These are phyloP conservation scores for Machimus atricapillus DNA, from an alignment of 2,888 invertebrate species.

Conservation along the genomic window DNA sequence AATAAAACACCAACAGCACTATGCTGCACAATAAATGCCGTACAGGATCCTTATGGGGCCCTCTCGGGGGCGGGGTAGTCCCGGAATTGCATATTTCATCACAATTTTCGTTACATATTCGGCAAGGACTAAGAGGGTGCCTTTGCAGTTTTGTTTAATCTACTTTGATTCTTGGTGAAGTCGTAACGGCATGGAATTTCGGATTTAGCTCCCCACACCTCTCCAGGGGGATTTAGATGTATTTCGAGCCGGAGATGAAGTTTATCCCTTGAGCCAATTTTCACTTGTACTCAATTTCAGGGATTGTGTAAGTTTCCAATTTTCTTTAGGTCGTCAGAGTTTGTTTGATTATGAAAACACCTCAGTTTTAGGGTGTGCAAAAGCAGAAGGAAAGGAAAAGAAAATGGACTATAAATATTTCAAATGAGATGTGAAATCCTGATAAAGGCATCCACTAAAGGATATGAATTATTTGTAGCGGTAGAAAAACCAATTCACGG, in stretches of 20 bases:
- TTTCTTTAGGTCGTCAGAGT: neutral
- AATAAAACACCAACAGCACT: neutral
- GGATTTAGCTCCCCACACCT: neutral
- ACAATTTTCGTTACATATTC: neutral
- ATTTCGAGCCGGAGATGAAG: neutral
- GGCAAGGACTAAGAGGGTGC: neutral
- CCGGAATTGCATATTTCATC: neutral
- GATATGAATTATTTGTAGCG: neutral
- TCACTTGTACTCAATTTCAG: neutral
- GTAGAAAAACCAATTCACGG: neutral
- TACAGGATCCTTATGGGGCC: neutral
- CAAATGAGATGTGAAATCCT: neutral
- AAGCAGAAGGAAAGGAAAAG: neutral
- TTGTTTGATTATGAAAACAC: neutral
- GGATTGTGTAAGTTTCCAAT: neutral
- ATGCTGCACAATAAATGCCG: neutral
- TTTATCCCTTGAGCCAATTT: neutral
- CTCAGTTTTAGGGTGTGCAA: neutral
- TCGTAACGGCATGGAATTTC: neutral
- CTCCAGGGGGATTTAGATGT: neutral
- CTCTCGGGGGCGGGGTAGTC: neutral
- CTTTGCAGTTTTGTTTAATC: neutral
- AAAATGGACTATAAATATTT: neutral
- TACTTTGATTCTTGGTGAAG: neutral
- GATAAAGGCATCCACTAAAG: neutral